Percentiles rank a stretch among this genome's conserved stretches.
These are phyloP conservation scores for Phenganax marumi DNA, from an alignment of 92 coral and sea anemone species.

Conservation along the genomic window DNA sequence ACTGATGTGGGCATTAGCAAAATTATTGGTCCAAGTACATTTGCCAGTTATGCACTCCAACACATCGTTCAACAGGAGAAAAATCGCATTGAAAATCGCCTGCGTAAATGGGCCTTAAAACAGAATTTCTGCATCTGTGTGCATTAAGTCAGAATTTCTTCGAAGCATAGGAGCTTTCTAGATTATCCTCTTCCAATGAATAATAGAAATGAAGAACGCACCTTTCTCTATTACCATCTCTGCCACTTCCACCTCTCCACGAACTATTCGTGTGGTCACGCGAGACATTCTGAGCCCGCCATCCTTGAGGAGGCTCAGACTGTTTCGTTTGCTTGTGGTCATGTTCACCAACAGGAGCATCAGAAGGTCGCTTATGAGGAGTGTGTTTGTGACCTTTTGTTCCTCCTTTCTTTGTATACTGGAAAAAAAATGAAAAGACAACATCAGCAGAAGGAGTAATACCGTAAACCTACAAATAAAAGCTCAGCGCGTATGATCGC, in stretches of 20 bases:
- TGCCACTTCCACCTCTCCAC: constrained; percentile 33
- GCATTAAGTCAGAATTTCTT: too few species aligned
- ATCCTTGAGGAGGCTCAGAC: constrained; percentile 9
- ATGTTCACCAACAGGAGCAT: constrained; percentile 21
- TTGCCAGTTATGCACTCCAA: too few species aligned
- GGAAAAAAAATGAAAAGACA: neutral
- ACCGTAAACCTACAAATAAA: too few species aligned
- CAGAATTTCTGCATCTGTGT: too few species aligned
- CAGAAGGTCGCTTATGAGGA: constrained; percentile 28
- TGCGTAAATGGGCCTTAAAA: too few species aligned
- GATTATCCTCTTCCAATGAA: neutral
- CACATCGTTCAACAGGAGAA: too few species aligned
- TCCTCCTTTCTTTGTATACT: constrained; percentile 6
- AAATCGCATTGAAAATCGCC: too few species aligned
- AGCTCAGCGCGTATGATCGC: too few species aligned
- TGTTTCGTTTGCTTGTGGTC: constrained; percentile 19
- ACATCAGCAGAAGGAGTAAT: too few species aligned
- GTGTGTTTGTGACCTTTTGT: constrained; percentile 2
- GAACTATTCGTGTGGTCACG: constrained; percentile 22
- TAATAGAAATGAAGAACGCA: neutral
- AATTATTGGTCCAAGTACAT: too few species aligned
- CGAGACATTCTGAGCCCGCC: constrained; percentile 5
- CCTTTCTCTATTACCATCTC: constrained; percentile 27
- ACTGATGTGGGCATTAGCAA: too few species aligned
- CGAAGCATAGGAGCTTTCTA: too few species aligned